These are phyloP conservation scores for Argynnis bischoffii DNA, from an alignment of 2,888 invertebrate genomes.

Conservation along the genomic window DNA sequence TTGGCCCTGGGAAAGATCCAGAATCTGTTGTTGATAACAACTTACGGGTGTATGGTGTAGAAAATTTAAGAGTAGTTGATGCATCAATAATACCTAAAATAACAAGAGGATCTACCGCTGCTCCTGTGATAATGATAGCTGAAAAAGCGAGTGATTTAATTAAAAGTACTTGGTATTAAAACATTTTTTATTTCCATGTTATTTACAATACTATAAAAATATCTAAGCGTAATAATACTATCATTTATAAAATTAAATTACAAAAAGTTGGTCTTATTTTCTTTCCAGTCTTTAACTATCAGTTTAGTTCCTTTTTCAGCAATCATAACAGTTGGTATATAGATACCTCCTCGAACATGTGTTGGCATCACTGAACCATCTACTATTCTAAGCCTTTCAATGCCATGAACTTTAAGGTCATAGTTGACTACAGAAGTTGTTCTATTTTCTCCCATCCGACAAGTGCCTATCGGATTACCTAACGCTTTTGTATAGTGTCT, in stretches of 20 bases:
- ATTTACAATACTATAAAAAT: slow-evolving; percentile 23
- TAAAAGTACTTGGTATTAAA: slow-evolving; percentile 74
- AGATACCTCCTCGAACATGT: slow-evolving; percentile 68
- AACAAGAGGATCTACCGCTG: slow-evolving; percentile 71
- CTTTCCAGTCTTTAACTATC: slow-evolving; percentile 74
- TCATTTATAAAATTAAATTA: slow-evolving; percentile 17
- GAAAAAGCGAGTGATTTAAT: slow-evolving; percentile 78
- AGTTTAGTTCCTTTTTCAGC: slow-evolving; percentile 74
- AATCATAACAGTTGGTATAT: slow-evolving; percentile 74
- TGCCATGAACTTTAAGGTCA: slow-evolving; percentile 67
- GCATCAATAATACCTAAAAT: slow-evolving; percentile 75
- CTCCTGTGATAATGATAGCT: slow-evolving; percentile 77
- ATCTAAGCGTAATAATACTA: slow-evolving; percentile 13
- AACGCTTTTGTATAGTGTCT: slow-evolving; percentile 76
- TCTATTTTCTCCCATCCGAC: slow-evolving; percentile 71
- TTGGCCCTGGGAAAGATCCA: slow-evolving; percentile 66
- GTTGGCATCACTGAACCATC: slow-evolving; percentile 78
- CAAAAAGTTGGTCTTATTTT: slow-evolving; percentile 54
- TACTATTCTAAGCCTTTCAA: slow-evolving; percentile 72
- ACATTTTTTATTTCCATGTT: slow-evolving; percentile 29
- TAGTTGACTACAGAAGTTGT: slow-evolving; percentile 72
- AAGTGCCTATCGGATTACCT: slow-evolving; percentile 74
- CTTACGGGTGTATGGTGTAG: slow-evolving; percentile 64
- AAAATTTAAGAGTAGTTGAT: slow-evolving; percentile 69
- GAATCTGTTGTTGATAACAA: slow-evolving; percentile 70